phyloP scores from a whole-genome alignment of 1,140 invertebrate species.

The Calliopsis andreniformis region DNA sequence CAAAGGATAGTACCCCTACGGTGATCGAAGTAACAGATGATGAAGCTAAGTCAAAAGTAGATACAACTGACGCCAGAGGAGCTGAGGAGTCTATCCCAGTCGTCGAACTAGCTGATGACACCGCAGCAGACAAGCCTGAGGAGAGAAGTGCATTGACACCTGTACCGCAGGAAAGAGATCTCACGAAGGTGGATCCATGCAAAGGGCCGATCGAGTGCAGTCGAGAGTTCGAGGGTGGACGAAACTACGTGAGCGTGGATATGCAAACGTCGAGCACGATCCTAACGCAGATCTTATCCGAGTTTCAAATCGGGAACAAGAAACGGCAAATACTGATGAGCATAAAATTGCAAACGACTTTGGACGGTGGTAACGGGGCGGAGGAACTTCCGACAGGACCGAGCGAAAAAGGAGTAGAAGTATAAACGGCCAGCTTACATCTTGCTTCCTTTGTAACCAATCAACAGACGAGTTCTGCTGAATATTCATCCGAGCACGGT shows the following conservation, averaged over 20 bases:
- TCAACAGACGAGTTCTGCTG: neutral
- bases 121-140: neutral
- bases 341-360: slow-evolving; percentile 37
- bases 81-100: too few relatives aligned
- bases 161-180: too few relatives aligned
- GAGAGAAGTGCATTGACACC: neutral
- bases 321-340: slow-evolving; percentile 43
- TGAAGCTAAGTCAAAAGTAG: too few relatives aligned
- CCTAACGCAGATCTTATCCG: slow-evolving; percentile 50
- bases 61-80: too few relatives aligned
- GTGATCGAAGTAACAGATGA: neutral
- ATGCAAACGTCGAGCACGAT: slow-evolving; percentile 55
- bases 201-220: neutral
- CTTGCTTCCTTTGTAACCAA: slow-evolving; percentile 23
- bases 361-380: neutral
- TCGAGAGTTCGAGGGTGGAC: slow-evolving; percentile 4
- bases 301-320: slow-evolving; percentile 36
- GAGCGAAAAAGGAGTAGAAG: neutral
- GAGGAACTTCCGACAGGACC: neutral
- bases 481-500: slow-evolving; percentile 25
- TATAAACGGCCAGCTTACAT: neutral
- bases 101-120: too few relatives aligned
- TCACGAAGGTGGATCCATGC: neutral
- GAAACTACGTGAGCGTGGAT: slow-evolving; percentile 34
- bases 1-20: neutral